These are phyloP conservation scores for Odontomachus brunneus DNA, from an alignment of 1,140 invertebrate species.

Conservation along the genomic window DNA sequence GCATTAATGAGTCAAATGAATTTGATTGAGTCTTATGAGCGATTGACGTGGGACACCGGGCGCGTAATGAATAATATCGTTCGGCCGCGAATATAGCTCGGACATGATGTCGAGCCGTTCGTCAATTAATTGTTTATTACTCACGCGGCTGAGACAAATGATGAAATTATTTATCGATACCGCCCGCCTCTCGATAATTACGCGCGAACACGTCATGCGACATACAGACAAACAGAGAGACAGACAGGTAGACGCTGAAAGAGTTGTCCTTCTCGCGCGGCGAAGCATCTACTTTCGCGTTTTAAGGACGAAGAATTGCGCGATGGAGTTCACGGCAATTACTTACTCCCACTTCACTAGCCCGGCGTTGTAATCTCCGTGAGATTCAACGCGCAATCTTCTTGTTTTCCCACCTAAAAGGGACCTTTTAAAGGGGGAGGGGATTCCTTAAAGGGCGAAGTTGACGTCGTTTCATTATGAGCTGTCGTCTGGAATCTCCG, in stretches of 20 bases:
- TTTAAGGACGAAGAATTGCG: not conserved
- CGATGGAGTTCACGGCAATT: constrained; percentile 42
- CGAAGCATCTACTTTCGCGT: too few relatives aligned
- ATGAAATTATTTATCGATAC: constrained; percentile 40
- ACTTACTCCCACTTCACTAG: constrained; percentile 45
- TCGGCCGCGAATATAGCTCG: constrained; percentile 8
- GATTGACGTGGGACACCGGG: constrained; percentile 25
- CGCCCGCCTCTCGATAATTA: constrained; percentile 10
- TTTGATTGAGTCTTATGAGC: constrained; percentile 55
- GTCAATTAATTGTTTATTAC: constrained; percentile 55
- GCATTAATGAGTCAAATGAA: constrained; percentile 59
- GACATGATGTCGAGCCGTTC: constrained; percentile 45
- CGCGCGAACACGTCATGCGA: not conserved
- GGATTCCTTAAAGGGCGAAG: constrained; percentile 59
- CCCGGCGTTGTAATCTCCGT: constrained; percentile 42
- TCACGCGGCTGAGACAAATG: not conserved
- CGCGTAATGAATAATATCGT: constrained; percentile 7
- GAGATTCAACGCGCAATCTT: constrained; percentile 55
- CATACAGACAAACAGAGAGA: too few relatives aligned
- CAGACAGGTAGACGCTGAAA: not conserved
- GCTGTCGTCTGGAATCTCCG: constrained; percentile 62
- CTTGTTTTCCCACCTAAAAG: constrained; percentile 52
- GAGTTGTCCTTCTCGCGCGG: too few relatives aligned
- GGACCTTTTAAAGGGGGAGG: constrained; percentile 48
- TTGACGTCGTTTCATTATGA: constrained; percentile 67